Evolutionary conservation across 1,140 invertebrate genomes (phyloP).

Genomic region (Brachionus paranguensis): DNA sequence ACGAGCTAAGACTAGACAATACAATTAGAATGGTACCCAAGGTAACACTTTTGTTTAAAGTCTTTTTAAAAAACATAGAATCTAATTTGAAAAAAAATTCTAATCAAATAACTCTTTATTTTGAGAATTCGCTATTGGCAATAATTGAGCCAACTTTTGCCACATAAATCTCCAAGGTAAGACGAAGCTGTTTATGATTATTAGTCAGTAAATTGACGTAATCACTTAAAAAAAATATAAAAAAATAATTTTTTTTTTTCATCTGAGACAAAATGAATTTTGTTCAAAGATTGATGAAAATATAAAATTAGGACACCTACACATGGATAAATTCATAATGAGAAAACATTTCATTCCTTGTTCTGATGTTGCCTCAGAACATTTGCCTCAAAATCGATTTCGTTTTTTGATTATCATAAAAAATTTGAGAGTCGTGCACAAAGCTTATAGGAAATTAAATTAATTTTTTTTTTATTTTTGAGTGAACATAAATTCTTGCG

Average conservation of each 20-base stretch:
- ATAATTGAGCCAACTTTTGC: neutral
- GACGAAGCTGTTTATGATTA: neutral
- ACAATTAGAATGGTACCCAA: neutral
- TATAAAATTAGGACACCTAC: neutral
- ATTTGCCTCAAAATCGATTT: neutral
- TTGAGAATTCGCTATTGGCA: neutral
- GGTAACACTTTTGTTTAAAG: neutral
- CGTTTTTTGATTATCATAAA: neutral
- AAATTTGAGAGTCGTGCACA: neutral
- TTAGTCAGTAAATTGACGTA: neutral
- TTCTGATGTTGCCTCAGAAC: neutral
- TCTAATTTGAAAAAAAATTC: too few relatives aligned
- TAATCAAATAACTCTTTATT: too few relatives aligned
- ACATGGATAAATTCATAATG: neutral
- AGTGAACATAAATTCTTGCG: neutral
- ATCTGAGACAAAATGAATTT: neutral
- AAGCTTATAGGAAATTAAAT: neutral
- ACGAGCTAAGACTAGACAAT: neutral
- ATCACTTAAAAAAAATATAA: neutral
- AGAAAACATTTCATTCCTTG: neutral
- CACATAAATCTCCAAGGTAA: neutral
- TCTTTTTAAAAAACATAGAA: too few relatives aligned
- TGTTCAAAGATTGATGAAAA: neutral
- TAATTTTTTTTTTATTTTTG: neutral
- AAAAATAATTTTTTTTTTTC: neutral